Percentiles rank a stretch among this genome's conserved stretches.
Conservation (phyloP, 2,888 invertebrate genomes). For the Callinectes sapidus region DNA sequence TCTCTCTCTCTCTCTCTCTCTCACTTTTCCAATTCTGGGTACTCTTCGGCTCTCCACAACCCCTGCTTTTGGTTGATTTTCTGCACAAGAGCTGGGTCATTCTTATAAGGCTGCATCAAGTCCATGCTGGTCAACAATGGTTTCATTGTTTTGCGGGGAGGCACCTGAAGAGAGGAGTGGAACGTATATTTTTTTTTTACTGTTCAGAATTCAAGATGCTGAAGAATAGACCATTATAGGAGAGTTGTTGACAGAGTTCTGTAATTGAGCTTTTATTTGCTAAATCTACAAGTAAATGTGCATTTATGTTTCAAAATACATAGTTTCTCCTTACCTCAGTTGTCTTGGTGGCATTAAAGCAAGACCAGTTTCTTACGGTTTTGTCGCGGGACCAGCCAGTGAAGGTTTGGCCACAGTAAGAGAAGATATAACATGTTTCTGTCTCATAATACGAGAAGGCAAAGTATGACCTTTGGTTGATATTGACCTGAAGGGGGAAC, state of each 20-base stretch:
- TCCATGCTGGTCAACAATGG: background rate
- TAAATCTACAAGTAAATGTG: background rate
- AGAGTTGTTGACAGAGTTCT: background rate
- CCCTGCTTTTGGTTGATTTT: conserved; percentile 76
- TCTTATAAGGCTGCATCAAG: conserved; percentile 69
- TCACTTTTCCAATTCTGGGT: conserved; percentile 76
- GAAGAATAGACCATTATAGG: background rate
- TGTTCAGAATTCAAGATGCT: background rate
- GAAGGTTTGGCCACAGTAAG: conserved; percentile 76
- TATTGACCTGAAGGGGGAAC: conserved; percentile 69
- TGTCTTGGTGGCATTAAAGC: conserved; percentile 74
- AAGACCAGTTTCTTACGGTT: conserved; percentile 77
- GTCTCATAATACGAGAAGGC: conserved; percentile 76
- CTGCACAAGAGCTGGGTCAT: conserved; percentile 75
- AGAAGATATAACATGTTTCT: conserved; percentile 74
- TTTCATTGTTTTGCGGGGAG: background rate
- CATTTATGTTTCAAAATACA: background rate
- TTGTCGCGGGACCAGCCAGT: conserved; percentile 78
- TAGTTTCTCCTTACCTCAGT: conserved; percentile 3
- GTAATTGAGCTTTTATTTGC: background rate
- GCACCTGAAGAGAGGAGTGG: background rate
- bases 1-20: conserved; percentile 57
- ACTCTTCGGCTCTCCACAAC: conserved; percentile 76
- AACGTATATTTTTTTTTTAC: background rate
- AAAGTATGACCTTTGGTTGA: conserved; percentile 75